Evolutionary conservation across 2,888 invertebrate genomes (phyloP).

Genomic region (Poecilus cupreus): DNA sequence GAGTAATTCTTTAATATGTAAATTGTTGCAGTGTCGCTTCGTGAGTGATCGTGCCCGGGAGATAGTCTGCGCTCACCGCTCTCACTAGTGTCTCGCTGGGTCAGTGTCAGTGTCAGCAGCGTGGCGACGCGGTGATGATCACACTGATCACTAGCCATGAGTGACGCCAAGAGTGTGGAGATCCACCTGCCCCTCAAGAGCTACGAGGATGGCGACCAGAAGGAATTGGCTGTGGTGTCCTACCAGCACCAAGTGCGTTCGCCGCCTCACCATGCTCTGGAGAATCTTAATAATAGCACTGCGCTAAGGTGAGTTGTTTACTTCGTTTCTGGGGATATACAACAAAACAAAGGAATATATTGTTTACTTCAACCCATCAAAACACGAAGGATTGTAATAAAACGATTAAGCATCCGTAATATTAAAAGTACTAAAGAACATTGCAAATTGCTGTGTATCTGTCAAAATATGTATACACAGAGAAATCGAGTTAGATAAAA

Average conservation of each 20-base stretch:
- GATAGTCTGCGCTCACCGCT: background rate
- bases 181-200: constrained; percentile 72
- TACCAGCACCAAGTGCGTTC: constrained; percentile 68
- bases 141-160: constrained; percentile 60
- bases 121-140: background rate
- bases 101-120: constrained; percentile 7
- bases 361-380: too few relatives aligned
- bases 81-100: background rate
- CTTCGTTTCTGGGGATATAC: too few relatives aligned
- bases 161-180: constrained; percentile 73
- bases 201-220: constrained; percentile 70
- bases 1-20: too few relatives aligned
- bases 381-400: too few relatives aligned
- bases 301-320: constrained; percentile 75
- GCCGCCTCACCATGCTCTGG: constrained; percentile 72
- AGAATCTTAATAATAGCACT: constrained; percentile 81
- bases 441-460: too few relatives aligned
- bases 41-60: background rate
- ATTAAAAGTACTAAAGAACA: too few relatives aligned
- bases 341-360: too few relatives aligned
- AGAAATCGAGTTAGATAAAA: too few relatives aligned
- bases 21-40: background rate
- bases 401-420: too few relatives aligned
- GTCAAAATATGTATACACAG: too few relatives aligned
- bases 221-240: constrained; percentile 62